Conservation (phyloP, 2,797 vertebrate species). For the Heliangelus exortis region DNA sequence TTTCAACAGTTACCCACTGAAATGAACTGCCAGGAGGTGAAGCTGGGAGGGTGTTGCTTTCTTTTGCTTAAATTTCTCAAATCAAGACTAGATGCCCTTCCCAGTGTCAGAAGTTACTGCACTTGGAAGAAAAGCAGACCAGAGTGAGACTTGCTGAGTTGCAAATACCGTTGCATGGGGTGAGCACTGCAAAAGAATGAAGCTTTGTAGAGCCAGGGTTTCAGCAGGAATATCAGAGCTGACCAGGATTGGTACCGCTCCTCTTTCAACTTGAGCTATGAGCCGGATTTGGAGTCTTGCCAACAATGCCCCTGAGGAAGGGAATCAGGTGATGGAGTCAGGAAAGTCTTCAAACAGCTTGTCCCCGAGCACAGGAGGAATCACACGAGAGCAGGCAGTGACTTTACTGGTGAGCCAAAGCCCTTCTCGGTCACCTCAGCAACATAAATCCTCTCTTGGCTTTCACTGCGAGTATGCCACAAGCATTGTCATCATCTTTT, state of each 20-base stretch:
- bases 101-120: background rate
- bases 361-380: background rate
- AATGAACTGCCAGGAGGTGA: background rate
- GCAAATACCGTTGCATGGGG: background rate
- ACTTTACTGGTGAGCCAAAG: background rate
- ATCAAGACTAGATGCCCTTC: background rate
- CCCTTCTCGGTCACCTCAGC: background rate
- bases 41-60: rapidly evolving
- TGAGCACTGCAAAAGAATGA: background rate
- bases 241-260: rapidly evolving
- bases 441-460: background rate
- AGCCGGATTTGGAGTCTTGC: background rate
- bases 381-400: background rate
- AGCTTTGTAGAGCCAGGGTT: background rate
- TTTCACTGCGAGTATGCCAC: rapidly evolving
- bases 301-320: rapidly evolving
- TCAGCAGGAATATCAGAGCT: background rate
- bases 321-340: background rate
- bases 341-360: background rate
- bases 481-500: background rate
- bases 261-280: background rate
- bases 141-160: background rate
- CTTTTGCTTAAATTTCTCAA: background rate
- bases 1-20: background rate
- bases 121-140: background rate